Conservation (phyloP, 2,797 vertebrate species). For the Sebastes matsubarae region DNA sequence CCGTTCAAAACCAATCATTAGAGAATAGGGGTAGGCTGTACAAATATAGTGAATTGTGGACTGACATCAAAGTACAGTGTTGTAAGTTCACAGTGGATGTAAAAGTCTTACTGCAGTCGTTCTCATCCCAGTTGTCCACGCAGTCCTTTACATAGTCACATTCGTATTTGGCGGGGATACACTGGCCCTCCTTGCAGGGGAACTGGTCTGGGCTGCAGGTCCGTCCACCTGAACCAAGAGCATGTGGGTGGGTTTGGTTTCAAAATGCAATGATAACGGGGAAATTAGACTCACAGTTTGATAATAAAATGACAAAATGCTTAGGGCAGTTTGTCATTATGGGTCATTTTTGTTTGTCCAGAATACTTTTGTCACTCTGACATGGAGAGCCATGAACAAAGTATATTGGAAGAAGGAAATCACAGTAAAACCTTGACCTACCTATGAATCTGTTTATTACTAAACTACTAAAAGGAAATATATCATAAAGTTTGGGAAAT, state of each 20-base stretch:
- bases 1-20: not conserved
- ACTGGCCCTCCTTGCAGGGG: slow-evolving; percentile 80
- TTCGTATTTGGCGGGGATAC: slow-evolving; percentile 73
- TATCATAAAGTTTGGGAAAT: not conserved
- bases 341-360: not conserved
- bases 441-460: not conserved
- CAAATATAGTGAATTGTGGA: not conserved
- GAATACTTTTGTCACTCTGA: not conserved
- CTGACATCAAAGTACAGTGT: not conserved
- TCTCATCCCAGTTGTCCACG: slow-evolving; percentile 80
- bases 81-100: not conserved
- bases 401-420: not conserved
- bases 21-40: not conserved
- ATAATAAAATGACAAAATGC: not conserved
- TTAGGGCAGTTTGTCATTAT: not conserved
- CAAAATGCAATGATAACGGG: not conserved
- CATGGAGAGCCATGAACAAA: not conserved
- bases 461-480: not conserved
- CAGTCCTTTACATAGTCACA: slow-evolving; percentile 82
- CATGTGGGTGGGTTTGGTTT: not conserved
- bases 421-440: not conserved
- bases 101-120: slow-evolving; percentile 76
- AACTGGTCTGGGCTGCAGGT: slow-evolving; percentile 80
- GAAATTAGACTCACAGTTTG: not conserved
- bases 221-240: slow-evolving; percentile 59